Conservation (phyloP, 35 echinoderm and acorn worm genomes). For the Apostichopus californicus region DNA sequence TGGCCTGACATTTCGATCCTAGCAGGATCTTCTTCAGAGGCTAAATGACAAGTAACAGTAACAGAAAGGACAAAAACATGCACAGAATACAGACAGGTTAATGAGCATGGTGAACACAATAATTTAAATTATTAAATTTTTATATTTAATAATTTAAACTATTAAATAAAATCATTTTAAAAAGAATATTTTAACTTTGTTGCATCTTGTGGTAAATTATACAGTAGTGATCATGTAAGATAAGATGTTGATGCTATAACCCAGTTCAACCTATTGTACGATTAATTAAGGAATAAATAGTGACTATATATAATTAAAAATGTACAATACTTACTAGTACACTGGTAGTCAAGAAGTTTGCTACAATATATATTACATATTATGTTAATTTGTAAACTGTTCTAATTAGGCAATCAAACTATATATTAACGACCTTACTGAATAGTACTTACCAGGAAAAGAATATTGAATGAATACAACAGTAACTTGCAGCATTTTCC, state of each 20-base stretch:
- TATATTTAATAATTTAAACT: too few relatives aligned
- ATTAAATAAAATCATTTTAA: too few relatives aligned
- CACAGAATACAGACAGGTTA: too few relatives aligned
- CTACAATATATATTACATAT: neutral
- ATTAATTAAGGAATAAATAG: neutral
- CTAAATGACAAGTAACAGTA: too few relatives aligned
- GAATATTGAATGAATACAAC: conserved; percentile 24
- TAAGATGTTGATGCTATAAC: neutral
- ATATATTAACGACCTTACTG: neutral
- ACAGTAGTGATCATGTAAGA: neutral
- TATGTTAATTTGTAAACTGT: neutral
- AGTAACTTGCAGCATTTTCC: conserved; percentile 35
- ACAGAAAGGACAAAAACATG: too few relatives aligned
- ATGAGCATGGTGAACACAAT: too few relatives aligned
- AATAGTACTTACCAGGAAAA: conserved; percentile 27
- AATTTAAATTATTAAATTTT: too few relatives aligned
- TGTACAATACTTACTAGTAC: neutral
- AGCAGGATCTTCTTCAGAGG: too few relatives aligned
- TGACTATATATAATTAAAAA: neutral
- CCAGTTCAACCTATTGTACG: neutral
- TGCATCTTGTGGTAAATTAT: too few relatives aligned
- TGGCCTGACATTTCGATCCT: too few relatives aligned
- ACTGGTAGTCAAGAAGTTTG: neutral
- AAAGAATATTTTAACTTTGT: too few relatives aligned
- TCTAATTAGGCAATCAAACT: neutral